Conservation (phyloP, 64 coral and sea anemone genomes). For the Platygyra sinensis region DNA sequence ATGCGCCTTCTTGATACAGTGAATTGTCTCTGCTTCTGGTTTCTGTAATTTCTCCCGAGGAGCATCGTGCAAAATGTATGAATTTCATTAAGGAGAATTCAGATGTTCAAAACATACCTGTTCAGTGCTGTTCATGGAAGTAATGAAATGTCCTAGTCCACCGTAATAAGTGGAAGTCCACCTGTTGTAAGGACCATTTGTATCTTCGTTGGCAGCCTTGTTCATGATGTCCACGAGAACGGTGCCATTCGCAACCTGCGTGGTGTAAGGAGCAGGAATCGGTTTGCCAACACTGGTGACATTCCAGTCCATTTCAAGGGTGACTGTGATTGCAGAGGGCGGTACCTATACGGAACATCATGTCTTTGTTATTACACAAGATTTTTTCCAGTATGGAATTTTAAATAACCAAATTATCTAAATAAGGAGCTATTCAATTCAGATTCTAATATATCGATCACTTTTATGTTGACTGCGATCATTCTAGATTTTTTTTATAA, state of each 20-base stretch:
- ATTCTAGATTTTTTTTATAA: no score
- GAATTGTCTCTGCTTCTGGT: no score
- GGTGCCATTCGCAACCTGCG: neutral
- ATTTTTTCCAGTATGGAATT: no score
- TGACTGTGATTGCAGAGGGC: neutral
- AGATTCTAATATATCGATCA: no score
- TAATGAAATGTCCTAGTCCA: neutral
- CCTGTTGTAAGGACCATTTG: neutral
- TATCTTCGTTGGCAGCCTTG: conserved; percentile 10
- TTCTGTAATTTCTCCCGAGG: neutral
- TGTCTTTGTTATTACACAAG: no score
- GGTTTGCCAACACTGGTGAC: neutral
- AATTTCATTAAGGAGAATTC: neutral
- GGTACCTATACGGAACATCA: neutral
- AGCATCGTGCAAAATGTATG: neutral
- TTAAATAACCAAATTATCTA: neutral
- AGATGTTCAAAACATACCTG: neutral
- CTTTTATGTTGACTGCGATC: no score
- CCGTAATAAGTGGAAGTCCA: neutral
- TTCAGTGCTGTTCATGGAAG: neutral
- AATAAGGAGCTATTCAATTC: no score
- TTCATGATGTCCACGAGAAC: neutral
- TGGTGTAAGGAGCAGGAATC: neutral
- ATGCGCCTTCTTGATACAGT: no score
- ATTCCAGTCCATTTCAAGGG: conserved; percentile 6